These are phyloP conservation scores for Eurosta solidaginis DNA, from an alignment of 1,140 invertebrate species.

Conservation along the genomic window DNA sequence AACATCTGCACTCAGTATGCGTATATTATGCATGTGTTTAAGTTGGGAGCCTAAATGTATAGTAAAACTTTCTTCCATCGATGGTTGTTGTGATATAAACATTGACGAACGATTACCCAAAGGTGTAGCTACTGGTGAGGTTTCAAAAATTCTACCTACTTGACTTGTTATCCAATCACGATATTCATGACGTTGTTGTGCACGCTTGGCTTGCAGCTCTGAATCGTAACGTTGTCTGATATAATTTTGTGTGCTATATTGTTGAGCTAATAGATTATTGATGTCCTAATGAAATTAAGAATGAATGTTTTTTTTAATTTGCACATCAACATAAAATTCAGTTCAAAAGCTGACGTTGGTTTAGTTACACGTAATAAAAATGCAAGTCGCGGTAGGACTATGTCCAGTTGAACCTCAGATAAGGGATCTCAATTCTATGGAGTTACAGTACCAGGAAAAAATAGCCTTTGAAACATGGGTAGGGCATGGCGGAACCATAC, in stretches of 20 bases:
- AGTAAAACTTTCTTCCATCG: slow-evolving; percentile 92
- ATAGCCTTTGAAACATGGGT: no score
- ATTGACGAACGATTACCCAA: slow-evolving; percentile 58
- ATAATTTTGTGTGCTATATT: slow-evolving; percentile 71
- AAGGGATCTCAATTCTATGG: no score
- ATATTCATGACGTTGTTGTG: slow-evolving; percentile 80
- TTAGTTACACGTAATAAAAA: no score
- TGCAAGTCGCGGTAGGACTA: no score
- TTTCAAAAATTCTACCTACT: slow-evolving; percentile 52
- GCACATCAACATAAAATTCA: slow-evolving; percentile 53
- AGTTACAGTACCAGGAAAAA: no score
- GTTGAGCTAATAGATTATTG: slow-evolving; percentile 71
- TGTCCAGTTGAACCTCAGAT: no score
- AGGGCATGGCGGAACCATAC: no score
- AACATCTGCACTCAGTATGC: slow-evolving; percentile 84
- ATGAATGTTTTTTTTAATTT: background rate
- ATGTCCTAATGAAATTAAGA: slow-evolving; percentile 66
- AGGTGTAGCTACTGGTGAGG: slow-evolving; percentile 51
- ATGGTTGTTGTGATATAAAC: slow-evolving; percentile 57
- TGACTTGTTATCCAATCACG: slow-evolving; percentile 74
- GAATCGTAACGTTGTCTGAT: slow-evolving; percentile 79
- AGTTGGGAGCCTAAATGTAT: slow-evolving; percentile 96
- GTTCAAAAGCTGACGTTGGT: background rate
- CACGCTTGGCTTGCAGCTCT: slow-evolving; percentile 74
- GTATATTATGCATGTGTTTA: slow-evolving; percentile 97